These are phyloP conservation scores for Drosophila baimaii DNA, from an alignment of 1,140 invertebrate species.

Conservation along the genomic window DNA sequence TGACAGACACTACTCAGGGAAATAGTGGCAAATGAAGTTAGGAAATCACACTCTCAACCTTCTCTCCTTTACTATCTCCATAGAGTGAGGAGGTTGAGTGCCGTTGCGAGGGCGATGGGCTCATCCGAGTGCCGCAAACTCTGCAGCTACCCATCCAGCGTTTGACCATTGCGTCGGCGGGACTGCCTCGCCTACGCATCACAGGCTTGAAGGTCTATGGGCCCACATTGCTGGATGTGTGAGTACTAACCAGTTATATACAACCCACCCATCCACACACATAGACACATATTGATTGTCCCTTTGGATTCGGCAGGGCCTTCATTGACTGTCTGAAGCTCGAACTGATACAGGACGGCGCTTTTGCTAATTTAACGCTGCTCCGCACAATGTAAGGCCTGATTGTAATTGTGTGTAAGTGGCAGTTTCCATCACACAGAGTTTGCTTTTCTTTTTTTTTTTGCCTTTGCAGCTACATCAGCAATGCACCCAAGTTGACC, in stretches of 20 bases:
- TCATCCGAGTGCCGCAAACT: slow-evolving; percentile 77
- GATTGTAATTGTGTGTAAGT: slow-evolving; percentile 39
- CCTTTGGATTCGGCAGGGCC: slow-evolving; percentile 65
- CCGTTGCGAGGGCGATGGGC: slow-evolving; percentile 71
- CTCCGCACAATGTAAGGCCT: slow-evolving; percentile 85
- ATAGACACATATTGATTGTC: slow-evolving; percentile 2
- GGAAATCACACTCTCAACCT: not conserved
- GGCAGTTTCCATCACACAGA: not conserved
- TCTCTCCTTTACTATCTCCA: no score
- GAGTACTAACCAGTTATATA: slow-evolving; percentile 39
- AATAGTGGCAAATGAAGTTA: not conserved
- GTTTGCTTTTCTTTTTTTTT: not conserved
- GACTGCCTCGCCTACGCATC: slow-evolving; percentile 67
- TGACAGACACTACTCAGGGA: not conserved
- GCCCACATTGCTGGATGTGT: slow-evolving; percentile 75
- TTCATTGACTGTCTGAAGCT: slow-evolving; percentile 84
- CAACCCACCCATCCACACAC: not conserved
- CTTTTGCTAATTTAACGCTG: slow-evolving; percentile 84
- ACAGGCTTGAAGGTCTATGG: slow-evolving; percentile 78
- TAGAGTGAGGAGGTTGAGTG: slow-evolving; percentile 76
- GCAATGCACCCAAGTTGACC: slow-evolving; percentile 85
- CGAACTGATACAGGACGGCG: slow-evolving; percentile 84
- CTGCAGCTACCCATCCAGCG: slow-evolving; percentile 70
- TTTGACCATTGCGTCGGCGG: slow-evolving; percentile 78
- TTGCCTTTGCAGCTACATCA: slow-evolving; percentile 85